phyloP scores from a whole-genome alignment of 1,140 invertebrate species.

The Brachystomella parvula region DNA sequence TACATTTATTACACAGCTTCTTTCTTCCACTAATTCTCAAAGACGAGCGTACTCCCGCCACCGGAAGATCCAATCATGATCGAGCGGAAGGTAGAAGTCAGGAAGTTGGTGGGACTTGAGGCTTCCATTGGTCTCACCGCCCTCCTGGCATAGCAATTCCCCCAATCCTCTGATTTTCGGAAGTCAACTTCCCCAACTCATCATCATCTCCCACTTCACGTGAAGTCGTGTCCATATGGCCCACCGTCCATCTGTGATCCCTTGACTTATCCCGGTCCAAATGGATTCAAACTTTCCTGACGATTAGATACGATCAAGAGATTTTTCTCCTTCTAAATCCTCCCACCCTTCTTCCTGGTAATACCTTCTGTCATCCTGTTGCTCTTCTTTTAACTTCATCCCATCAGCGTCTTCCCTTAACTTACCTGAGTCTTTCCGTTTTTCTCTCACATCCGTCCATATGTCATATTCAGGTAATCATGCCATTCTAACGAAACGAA shows the following conservation, averaged over 20 bases:
- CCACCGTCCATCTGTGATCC: slow-evolving; percentile 5
- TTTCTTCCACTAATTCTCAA: too few relatives aligned
- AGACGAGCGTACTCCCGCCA: too few relatives aligned
- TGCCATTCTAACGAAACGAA: slow-evolving; percentile 1
- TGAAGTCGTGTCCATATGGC: not conserved
- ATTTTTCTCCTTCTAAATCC: not conserved
- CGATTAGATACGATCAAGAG: slow-evolving; percentile 5
- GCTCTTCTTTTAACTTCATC: not conserved
- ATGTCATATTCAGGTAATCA: not conserved
- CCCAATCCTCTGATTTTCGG: not conserved
- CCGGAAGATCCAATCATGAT: too few relatives aligned
- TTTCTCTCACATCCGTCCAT: slow-evolving; percentile 9
- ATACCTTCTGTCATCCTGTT: not conserved
- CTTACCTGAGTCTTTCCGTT: too few relatives aligned
- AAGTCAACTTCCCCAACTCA: not conserved
- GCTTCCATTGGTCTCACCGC: too few relatives aligned
- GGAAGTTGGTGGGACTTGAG: too few relatives aligned
- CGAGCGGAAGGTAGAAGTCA: too few relatives aligned
- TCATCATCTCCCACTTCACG: not conserved
- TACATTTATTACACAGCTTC: too few relatives aligned
- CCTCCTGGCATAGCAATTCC: too few relatives aligned
- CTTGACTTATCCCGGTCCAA: not conserved
- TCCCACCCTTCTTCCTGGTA: not conserved
- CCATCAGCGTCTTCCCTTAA: not conserved
- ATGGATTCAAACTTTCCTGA: not conserved